phyloP scores from a whole-genome alignment of 2,113 vertebrate genomes.

The Tursiops truncatus region DNA sequence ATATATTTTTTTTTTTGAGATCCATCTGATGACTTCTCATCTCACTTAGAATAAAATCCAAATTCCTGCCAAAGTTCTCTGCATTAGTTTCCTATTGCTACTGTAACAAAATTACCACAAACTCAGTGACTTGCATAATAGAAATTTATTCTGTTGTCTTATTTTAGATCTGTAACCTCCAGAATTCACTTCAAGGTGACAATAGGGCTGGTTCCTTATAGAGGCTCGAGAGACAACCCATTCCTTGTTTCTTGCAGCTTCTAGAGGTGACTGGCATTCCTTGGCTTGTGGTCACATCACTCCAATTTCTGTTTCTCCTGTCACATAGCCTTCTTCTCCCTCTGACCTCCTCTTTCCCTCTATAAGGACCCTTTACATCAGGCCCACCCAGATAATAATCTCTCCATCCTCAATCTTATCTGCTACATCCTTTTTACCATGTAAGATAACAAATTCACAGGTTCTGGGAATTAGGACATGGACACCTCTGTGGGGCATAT shows the following conservation, averaged over 20 bases:
- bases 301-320: not conserved
- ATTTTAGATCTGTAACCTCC: not conserved
- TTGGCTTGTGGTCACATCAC: not conserved
- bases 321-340: not conserved
- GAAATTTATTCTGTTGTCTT: not conserved
- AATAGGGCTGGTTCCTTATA: not conserved
- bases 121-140: not conserved
- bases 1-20: not conserved
- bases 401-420: not conserved
- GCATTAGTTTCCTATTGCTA: not conserved
- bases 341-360: not conserved
- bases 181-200: not conserved
- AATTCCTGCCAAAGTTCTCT: not conserved
- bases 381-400: not conserved
- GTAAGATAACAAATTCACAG: not conserved
- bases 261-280: not conserved
- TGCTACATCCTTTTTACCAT: not conserved
- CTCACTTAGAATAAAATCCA: not conserved
- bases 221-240: not conserved
- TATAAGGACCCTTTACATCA: not conserved
- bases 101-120: not conserved
- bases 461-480: not conserved
- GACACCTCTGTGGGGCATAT: not conserved
- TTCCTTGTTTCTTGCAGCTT: not conserved
- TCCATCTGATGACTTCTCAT: not conserved